These are phyloP conservation scores for Dolichotis patagonum DNA, from an alignment of 2,113 vertebrate genomes.

Conservation along the genomic window DNA sequence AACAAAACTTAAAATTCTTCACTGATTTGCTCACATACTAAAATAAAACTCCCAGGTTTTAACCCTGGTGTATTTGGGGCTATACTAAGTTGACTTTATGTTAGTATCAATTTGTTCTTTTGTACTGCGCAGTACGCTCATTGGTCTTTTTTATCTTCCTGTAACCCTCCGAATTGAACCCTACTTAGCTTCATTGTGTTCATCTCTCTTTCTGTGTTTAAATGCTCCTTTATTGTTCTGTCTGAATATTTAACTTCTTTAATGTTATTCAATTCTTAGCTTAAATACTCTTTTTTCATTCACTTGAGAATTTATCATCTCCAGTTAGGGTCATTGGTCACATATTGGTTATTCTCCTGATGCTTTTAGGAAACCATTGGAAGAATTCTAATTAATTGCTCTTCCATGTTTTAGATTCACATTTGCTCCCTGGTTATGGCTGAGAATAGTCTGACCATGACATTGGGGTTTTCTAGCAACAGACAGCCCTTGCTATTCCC, in stretches of 20 bases:
- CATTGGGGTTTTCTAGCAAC: accelerated
- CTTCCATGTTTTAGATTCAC: not conserved
- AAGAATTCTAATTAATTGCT: not conserved
- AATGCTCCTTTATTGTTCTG: not conserved
- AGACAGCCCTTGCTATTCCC: not conserved
- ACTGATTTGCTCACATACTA: not conserved
- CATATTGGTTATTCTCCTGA: not conserved
- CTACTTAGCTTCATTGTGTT: not conserved
- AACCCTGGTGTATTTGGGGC: not conserved
- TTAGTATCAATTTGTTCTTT: not conserved
- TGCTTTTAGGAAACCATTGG: not conserved
- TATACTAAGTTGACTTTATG: not conserved
- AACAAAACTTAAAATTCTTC: not conserved
- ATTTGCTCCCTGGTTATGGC: not conserved
- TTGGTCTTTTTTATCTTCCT: not conserved
- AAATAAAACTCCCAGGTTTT: not conserved
- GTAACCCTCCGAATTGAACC: not conserved
- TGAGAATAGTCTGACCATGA: not conserved
- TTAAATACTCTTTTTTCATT: not conserved
- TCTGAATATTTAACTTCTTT: not conserved
- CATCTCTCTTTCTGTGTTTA: not conserved
- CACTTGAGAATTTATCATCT: not conserved
- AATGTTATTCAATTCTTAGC: not conserved
- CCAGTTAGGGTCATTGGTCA: accelerated
- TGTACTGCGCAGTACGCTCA: not conserved